These are phyloP conservation scores for Aphelenchoides avenae DNA, from an alignment of 1,140 invertebrate genomes.

Conservation along the genomic window DNA sequence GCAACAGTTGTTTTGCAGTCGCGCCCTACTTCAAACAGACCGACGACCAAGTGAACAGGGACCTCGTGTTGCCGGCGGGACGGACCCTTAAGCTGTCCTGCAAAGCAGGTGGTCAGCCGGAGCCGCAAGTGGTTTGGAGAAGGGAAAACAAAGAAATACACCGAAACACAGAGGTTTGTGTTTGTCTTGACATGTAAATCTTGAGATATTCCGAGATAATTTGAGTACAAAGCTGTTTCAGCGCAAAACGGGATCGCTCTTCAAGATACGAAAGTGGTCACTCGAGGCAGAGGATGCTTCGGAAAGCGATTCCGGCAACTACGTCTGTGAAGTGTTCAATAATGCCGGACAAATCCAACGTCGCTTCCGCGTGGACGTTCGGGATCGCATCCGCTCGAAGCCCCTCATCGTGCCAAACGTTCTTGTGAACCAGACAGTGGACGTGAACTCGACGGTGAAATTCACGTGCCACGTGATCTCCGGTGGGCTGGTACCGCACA, in stretches of 20 bases:
- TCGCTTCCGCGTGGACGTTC: slow-evolving; percentile 45
- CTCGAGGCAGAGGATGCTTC: slow-evolving; percentile 57
- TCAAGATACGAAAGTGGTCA: slow-evolving; percentile 46
- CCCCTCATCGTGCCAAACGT: slow-evolving; percentile 54
- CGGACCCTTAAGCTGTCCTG: slow-evolving; percentile 47
- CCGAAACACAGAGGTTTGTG: slow-evolving; percentile 25
- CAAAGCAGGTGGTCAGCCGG: slow-evolving; percentile 47
- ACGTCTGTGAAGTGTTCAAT: slow-evolving; percentile 51
- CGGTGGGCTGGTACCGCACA: slow-evolving; percentile 54
- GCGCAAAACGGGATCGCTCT: slow-evolving; percentile 44
- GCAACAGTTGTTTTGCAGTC: slow-evolving; percentile 25
- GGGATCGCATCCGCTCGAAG: slow-evolving; percentile 49
- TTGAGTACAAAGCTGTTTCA: no score
- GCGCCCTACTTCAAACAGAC: slow-evolving; percentile 47
- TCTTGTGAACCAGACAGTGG: slow-evolving; percentile 50
- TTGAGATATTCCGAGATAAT: no score
- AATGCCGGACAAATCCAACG: slow-evolving; percentile 38
- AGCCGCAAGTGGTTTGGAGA: slow-evolving; percentile 51
- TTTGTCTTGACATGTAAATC: no score
- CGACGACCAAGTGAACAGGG: slow-evolving; percentile 27
- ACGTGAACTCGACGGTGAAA: slow-evolving; percentile 54
- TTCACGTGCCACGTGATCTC: slow-evolving; percentile 57
- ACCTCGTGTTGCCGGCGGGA: slow-evolving; percentile 49
- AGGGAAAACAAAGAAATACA: slow-evolving; percentile 43
- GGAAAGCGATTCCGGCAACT: slow-evolving; percentile 44